A percentile compares a stretch with the other conserved stretches of the same genome.
Conservation (phyloP, 2,797 vertebrate genomes). For the Alfaro cultratus region DNA sequence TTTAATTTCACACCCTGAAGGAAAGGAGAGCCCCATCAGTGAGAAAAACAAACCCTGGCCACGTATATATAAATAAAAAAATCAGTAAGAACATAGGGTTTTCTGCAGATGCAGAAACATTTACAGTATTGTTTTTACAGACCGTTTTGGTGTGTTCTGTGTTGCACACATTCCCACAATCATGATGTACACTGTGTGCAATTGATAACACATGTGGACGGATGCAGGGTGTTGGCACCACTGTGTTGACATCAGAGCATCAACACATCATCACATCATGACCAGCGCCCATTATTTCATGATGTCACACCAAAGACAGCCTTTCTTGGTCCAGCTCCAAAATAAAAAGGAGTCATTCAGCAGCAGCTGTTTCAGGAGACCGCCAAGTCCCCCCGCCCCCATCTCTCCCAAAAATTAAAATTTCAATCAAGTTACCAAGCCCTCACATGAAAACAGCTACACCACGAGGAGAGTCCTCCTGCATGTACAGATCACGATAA, state of each 20-base stretch:
- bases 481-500: slow-evolving; percentile 38
- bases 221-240: slow-evolving; percentile 46
- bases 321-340: slow-evolving; percentile 51
- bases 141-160: slow-evolving; percentile 3
- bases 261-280: slow-evolving; percentile 51
- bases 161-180: slow-evolving; percentile 24
- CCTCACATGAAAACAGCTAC: slow-evolving; percentile 2
- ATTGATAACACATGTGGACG: slow-evolving; percentile 62
- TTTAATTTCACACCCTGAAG: slow-evolving; percentile 1
- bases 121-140: slow-evolving; percentile 5
- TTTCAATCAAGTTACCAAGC: slow-evolving; percentile 13
- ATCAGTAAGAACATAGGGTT: neutral
- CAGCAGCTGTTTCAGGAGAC: slow-evolving; percentile 51
- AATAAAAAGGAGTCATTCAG: slow-evolving; percentile 20
- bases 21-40: neutral
- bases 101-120: neutral
- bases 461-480: slow-evolving; percentile 20
- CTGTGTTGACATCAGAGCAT: slow-evolving; percentile 39
- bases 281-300: slow-evolving; percentile 49
- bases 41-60: neutral
- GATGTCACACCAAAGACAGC: slow-evolving; percentile 55
- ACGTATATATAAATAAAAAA: neutral
- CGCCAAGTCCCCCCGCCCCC: slow-evolving; percentile 28
- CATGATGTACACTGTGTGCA: slow-evolving; percentile 10
- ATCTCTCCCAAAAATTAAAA: slow-evolving; percentile 17